phyloP scores from a whole-genome alignment of 2,888 invertebrate genomes.

The Sisyra terminalis region DNA sequence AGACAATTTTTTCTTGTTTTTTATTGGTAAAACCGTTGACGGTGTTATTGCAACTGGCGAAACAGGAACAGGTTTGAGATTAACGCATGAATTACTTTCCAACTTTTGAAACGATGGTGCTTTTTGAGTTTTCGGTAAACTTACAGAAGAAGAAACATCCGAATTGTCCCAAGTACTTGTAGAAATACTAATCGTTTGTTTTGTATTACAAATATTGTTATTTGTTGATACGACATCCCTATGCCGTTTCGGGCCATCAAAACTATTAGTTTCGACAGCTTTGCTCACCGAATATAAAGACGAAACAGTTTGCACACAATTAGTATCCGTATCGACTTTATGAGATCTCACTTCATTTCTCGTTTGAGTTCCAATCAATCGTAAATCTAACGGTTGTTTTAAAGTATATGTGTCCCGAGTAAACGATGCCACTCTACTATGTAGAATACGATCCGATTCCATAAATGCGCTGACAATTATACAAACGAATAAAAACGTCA shows the following conservation, averaged over 20 bases:
- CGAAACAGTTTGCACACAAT: constrained; percentile 12
- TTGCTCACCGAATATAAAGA: constrained; percentile 12
- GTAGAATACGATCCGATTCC: constrained; percentile 53
- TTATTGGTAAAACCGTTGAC: constrained; percentile 10
- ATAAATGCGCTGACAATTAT: constrained; percentile 49
- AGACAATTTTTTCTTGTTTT: constrained; percentile 21
- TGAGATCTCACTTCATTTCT: constrained; percentile 22
- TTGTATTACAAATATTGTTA: not conserved
- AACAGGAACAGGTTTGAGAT: not conserved
- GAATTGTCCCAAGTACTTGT: not conserved
- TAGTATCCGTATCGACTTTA: constrained; percentile 18
- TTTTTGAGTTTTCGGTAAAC: constrained; percentile 4
- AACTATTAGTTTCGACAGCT: constrained; percentile 11
- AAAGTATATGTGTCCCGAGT: constrained; percentile 33
- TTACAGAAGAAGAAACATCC: no score
- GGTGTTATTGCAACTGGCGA: not conserved
- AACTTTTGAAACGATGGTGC: not conserved
- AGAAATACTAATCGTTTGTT: no score
- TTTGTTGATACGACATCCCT: not conserved
- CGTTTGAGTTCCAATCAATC: constrained; percentile 33
- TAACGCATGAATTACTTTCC: not conserved
- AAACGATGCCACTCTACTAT: constrained; percentile 30
- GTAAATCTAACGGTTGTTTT: constrained; percentile 43
- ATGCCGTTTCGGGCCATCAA: constrained; percentile 11
- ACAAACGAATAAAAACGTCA: constrained; percentile 42